phyloP scores from a whole-genome alignment of 1,140 invertebrate genomes.

The Trigoniulus corallinus region DNA sequence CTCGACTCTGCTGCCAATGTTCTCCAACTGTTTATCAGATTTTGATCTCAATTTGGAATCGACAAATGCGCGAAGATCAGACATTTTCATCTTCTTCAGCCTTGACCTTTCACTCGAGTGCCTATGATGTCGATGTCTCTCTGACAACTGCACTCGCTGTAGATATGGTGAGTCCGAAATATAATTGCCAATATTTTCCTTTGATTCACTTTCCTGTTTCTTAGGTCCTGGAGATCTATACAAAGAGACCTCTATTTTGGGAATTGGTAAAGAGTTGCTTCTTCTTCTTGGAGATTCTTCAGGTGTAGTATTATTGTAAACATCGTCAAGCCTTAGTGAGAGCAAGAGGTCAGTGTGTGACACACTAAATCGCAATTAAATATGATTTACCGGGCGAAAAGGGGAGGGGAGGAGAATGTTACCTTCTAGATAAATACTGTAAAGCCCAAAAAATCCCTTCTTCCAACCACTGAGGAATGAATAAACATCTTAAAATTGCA shows the following conservation, averaged over 20 bases:
- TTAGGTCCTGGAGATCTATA: constrained; percentile 51
- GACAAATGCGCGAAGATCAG: constrained; percentile 70
- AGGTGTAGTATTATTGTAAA: constrained; percentile 55
- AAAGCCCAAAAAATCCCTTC: constrained; percentile 95
- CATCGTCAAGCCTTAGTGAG: constrained; percentile 50
- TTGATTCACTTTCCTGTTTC: constrained; percentile 38
- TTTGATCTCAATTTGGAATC: constrained; percentile 79
- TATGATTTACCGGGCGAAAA: constrained; percentile 2
- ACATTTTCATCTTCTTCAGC: constrained; percentile 73
- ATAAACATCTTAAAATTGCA: constrained; percentile 86
- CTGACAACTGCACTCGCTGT: constrained; percentile 11
- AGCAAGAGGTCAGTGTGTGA: constrained; percentile 7
- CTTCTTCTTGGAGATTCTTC: constrained; percentile 55
- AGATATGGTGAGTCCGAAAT: constrained; percentile 29
- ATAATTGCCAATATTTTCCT: constrained; percentile 10
- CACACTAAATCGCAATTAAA: constrained; percentile 8
- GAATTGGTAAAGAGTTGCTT: constrained; percentile 83
- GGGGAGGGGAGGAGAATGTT: not conserved
- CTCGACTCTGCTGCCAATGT: constrained; percentile 44
- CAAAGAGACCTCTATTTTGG: constrained; percentile 73
- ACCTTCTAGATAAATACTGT: constrained; percentile 55
- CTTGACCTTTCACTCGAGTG: constrained; percentile 54
- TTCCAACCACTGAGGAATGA: constrained; percentile 92
- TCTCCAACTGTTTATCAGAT: constrained; percentile 76
- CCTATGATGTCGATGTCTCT: constrained; percentile 38